Conservation (phyloP, 2,888 invertebrate genomes). For the Mythimna ferrago region DNA sequence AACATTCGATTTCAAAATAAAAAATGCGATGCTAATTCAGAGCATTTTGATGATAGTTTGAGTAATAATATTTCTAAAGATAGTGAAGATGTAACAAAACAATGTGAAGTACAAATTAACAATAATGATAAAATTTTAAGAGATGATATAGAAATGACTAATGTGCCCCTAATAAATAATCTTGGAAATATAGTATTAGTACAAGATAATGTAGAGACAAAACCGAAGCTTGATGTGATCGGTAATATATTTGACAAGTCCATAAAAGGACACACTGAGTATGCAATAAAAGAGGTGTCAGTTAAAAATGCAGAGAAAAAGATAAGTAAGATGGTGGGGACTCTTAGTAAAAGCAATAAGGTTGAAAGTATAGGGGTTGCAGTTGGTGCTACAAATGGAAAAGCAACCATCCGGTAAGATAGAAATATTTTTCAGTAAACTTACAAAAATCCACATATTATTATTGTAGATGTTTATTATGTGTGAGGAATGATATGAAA, state of each 20-base stretch:
- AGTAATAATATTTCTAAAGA: too few species aligned
- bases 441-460: too few species aligned
- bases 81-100: not conserved
- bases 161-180: not conserved
- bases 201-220: conserved; percentile 6
- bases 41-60: not conserved
- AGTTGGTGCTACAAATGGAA: not conserved
- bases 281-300: not conserved
- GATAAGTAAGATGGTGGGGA: not conserved
- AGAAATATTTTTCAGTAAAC: too few species aligned
- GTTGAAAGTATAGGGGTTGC: not conserved
- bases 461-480: too few species aligned
- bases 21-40: not conserved
- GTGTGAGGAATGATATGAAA: too few species aligned
- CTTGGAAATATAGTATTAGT: conserved; percentile 6
- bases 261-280: not conserved
- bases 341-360: not conserved
- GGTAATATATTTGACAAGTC: not conserved
- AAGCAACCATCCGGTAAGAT: conserved; percentile 3
- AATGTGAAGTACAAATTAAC: not conserved
- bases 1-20: not conserved
- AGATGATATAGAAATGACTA: not conserved
- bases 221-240: not conserved
- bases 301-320: not conserved
- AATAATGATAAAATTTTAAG: not conserved